A percentile compares a stretch with the other conserved stretches of the same genome.
Evolutionary conservation across 2,888 invertebrate genomes (phyloP).

Genomic region (Pachymerium ferrugineum): DNA sequence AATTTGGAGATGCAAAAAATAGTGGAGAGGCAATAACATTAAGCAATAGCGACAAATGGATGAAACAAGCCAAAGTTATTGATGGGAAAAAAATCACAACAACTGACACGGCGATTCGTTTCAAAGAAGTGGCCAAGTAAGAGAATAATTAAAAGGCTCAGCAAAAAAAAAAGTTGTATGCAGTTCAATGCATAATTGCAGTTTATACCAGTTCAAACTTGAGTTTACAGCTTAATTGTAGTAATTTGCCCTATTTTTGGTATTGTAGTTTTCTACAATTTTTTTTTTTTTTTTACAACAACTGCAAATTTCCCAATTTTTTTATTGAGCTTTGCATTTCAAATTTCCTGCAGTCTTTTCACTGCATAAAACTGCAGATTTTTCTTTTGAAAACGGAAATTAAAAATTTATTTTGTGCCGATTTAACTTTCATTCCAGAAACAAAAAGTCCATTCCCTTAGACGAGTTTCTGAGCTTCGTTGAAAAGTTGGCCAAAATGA

Average conservation of each 20-base stretch:
- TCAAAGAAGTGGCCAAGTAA: slow-evolving; percentile 74
- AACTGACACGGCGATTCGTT: slow-evolving; percentile 83
- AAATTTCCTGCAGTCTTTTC: too few species aligned
- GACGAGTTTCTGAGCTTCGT: slow-evolving; percentile 78
- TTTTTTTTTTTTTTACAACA: slow-evolving; percentile 31
- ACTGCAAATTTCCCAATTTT: too few species aligned
- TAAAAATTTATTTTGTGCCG: neutral
- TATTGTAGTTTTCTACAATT: too few species aligned
- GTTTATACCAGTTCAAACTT: too few species aligned
- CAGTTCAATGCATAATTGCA: too few species aligned
- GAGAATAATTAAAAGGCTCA: too few species aligned
- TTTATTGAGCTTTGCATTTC: too few species aligned
- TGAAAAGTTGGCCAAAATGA: slow-evolving; percentile 76
- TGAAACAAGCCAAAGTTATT: slow-evolving; percentile 76
- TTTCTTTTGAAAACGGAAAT: neutral
- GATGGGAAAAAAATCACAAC: slow-evolving; percentile 79
- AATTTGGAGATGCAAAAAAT: slow-evolving; percentile 79
- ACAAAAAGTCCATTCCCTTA: slow-evolving; percentile 53
- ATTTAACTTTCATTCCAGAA: slow-evolving; percentile 37
- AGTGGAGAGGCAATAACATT: slow-evolving; percentile 78
- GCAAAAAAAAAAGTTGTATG: too few species aligned
- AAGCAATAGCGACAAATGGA: slow-evolving; percentile 90
- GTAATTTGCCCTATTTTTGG: too few species aligned
- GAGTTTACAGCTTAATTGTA: too few species aligned
- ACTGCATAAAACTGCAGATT: too few species aligned